A percentile compares a stretch with the other conserved stretches of the same genome.
Evolutionary conservation across 2,888 invertebrate genomes (phyloP).

Genomic region (Morpho achilles): DNA sequence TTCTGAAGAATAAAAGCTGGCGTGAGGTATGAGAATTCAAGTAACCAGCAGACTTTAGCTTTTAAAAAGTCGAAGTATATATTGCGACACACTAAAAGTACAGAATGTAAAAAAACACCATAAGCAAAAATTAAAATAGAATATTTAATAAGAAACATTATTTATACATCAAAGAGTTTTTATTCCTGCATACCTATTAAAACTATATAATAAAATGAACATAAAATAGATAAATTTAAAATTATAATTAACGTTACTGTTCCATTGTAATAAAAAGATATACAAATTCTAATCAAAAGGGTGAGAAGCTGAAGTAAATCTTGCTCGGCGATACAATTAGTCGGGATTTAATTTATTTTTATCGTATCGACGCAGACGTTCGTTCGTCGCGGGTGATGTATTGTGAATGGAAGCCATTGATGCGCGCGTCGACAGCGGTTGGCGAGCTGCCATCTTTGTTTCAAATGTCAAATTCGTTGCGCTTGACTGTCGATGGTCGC

Average conservation of each 20-base stretch:
- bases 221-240: background rate
- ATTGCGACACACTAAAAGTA: too few relatives aligned
- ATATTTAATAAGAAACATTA: background rate
- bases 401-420: slow-evolving; percentile 36
- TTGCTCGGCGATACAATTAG: slow-evolving; percentile 18
- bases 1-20: too few relatives aligned
- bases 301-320: slow-evolving; percentile 16
- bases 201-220: too few relatives aligned
- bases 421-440: slow-evolving; percentile 32
- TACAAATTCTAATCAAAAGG: slow-evolving; percentile 15
- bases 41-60: too few relatives aligned
- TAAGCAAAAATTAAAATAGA: too few relatives aligned
- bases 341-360: slow-evolving; percentile 17
- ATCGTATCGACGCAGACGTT: slow-evolving; percentile 12
- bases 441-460: slow-evolving; percentile 39
- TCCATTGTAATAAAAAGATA: slow-evolving; percentile 1
- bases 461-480: slow-evolving; percentile 32
- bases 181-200: too few relatives aligned
- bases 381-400: slow-evolving; percentile 15
- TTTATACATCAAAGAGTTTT: too few relatives aligned
- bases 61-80: too few relatives aligned
- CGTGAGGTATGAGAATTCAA: too few relatives aligned
- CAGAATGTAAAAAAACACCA: too few relatives aligned
- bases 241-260: background rate
- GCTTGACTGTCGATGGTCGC: slow-evolving; percentile 24